Percentiles rank a stretch among this genome's conserved stretches.
Evolutionary conservation across 2,888 invertebrate genomes (phyloP).

Genomic region (Heliconius erato): DNA sequence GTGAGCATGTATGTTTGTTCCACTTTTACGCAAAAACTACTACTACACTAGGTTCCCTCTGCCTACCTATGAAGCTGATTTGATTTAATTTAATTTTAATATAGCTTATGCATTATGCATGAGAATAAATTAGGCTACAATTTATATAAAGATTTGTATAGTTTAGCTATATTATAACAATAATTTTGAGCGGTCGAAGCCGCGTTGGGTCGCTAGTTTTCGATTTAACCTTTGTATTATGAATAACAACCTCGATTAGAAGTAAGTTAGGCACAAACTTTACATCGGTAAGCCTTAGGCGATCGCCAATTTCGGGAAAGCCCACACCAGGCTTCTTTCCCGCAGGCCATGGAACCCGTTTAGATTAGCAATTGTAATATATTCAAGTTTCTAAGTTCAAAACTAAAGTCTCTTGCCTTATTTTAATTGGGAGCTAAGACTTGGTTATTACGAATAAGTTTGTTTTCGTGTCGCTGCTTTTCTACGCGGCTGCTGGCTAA

Average conservation of each 20-base stretch:
- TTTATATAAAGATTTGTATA: too few species aligned
- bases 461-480: constrained; percentile 31
- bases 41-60: too few species aligned
- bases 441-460: constrained; percentile 37
- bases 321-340: constrained; percentile 46
- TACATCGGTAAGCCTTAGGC: constrained; percentile 51
- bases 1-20: too few species aligned
- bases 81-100: too few species aligned
- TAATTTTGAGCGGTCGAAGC: too few species aligned
- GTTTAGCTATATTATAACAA: too few species aligned
- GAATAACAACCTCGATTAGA: constrained; percentile 35
- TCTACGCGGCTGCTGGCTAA: constrained; percentile 18
- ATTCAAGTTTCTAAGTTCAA: constrained; percentile 54
- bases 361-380: constrained; percentile 57
- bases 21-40: too few species aligned
- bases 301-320: constrained; percentile 46
- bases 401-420: constrained; percentile 52
- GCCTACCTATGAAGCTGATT: too few species aligned
- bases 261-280: constrained; percentile 42
- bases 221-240: constrained; percentile 3
- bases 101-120: too few species aligned
- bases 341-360: constrained; percentile 45
- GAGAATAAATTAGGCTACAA: too few species aligned
- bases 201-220: not conserved
- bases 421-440: constrained; percentile 49